Evolutionary conservation across 2,797 vertebrate genomes (phyloP), one percentile per base, ranked within the genome.

Genomic region (Chiloscyllium punctatum): DNA sequence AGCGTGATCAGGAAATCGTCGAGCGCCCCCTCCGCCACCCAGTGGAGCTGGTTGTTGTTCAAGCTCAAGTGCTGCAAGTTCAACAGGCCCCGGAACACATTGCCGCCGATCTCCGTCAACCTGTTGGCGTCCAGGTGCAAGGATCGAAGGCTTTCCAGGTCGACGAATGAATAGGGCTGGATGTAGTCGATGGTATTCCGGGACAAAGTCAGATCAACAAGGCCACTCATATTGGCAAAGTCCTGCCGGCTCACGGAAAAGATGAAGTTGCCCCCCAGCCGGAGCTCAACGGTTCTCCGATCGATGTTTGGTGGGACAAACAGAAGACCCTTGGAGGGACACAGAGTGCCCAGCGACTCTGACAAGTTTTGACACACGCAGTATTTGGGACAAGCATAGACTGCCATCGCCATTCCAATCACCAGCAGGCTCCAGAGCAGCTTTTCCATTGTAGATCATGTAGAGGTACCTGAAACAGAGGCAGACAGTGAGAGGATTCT

Each of bases 341-440:
- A 99, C 95, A 99, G 97, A 6, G 99, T 99, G 72, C 99, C 99
- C 96, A 99, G 97, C 53, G 99, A 99, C 97, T 99, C 99, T 30
- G 99, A 99, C 94, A 99, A 97, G 97, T 99, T 99, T 98, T 99
- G 99, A 97, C 99, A 99, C 97, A 99, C 98, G 95, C 99, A 99
- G 95, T 99, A 99, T 98, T 99, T 99, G 96, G 99, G 99, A 98
- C 99, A 99, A 97, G 98, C 98, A 7, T 98, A 98, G 96, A 98
- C 98, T 96, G 97, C 98, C 48, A 98, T 97, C 97, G 98, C 97
- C 97, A 98, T 98, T 98, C 99, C 99, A 98, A 99, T 98, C 96
- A 99, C 97, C 97, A 99, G 98, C 98, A 99, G 98, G 97, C 98
- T 97, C 96, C 98, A 98, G 97, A 99, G 97, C 98, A 99, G 98